phyloP scores from a whole-genome alignment of 2,888 invertebrate species.

The Agriopis aurantiaria region DNA sequence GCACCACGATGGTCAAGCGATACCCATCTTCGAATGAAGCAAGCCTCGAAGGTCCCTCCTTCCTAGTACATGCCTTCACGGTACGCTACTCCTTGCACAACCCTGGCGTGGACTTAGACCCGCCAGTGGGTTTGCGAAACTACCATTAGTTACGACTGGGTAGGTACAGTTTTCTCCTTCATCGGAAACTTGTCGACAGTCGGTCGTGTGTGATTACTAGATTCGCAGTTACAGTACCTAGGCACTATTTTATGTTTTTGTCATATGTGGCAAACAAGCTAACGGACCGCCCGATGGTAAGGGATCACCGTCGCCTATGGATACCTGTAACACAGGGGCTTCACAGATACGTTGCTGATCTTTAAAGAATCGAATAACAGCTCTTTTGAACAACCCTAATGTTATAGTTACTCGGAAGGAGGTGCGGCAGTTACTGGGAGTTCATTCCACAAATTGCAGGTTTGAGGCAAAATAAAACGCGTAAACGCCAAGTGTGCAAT shows the following conservation, averaged over 20 bases:
- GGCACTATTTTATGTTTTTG: background rate
- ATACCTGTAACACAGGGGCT: too few relatives aligned
- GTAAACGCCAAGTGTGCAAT: too few relatives aligned
- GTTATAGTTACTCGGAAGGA: too few relatives aligned
- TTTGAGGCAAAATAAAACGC: too few relatives aligned
- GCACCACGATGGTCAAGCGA: slow-evolving; percentile 26
- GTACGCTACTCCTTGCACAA: slow-evolving; percentile 70
- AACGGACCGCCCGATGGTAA: too few relatives aligned
- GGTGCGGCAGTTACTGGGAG: too few relatives aligned
- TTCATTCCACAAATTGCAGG: too few relatives aligned
- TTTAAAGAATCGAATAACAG: too few relatives aligned
- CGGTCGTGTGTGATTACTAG: slow-evolving; percentile 35
- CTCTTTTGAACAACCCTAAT: too few relatives aligned
- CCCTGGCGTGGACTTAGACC: slow-evolving; percentile 65
- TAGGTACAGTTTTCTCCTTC: slow-evolving; percentile 60
- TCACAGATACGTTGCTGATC: too few relatives aligned
- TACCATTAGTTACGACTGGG: slow-evolving; percentile 58
- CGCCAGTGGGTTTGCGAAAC: slow-evolving; percentile 59
- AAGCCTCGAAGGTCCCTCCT: slow-evolving; percentile 53
- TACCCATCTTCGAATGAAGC: slow-evolving; percentile 44
- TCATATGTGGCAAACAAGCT: too few relatives aligned
- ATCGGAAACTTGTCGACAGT: slow-evolving; percentile 48
- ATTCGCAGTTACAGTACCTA: slow-evolving; percentile 12
- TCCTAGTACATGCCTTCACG: slow-evolving; percentile 69
- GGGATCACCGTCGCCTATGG: too few relatives aligned